Evolutionary conservation across 1,140 invertebrate genomes (phyloP).

Genomic region (Camponotus pennsylvanicus): DNA sequence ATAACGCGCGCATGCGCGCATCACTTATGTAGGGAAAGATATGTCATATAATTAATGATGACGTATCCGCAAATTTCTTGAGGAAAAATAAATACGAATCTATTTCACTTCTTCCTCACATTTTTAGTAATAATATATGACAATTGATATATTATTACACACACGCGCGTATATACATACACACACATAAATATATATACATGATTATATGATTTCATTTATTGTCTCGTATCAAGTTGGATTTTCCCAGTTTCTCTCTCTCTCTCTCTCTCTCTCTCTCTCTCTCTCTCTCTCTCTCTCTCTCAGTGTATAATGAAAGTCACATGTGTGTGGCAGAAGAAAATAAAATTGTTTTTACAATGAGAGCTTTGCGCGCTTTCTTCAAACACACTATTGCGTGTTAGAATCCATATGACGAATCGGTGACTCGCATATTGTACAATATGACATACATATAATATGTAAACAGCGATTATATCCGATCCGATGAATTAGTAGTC

Average conservation of each 20-base stretch:
- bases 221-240: conserved; percentile 79
- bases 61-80: conserved; percentile 49
- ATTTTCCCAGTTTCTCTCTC: conserved; percentile 16
- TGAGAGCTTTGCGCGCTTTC: conserved; percentile 5
- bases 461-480: conserved; percentile 36
- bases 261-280: conserved; percentile 67
- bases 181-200: too few relatives aligned
- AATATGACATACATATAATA: conserved; percentile 41
- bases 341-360: conserved; percentile 59
- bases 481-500: not conserved
- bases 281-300: conserved; percentile 70
- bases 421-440: not conserved
- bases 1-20: not conserved
- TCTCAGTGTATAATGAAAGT: conserved; percentile 72
- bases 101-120: conserved; percentile 62
- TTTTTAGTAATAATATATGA: conserved; percentile 81
- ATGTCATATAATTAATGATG: conserved; percentile 54
- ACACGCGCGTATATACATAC: too few relatives aligned
- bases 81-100: conserved; percentile 50
- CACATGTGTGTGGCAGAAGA: conserved; percentile 62
- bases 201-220: conserved; percentile 78
- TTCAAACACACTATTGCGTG: not conserved
- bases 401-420: conserved; percentile 22
- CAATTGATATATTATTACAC: conserved; percentile 68
- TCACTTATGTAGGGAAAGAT: conserved; percentile 53